Base-by-base conservation (phyloP, 2,888 invertebrate genomes). In the Pseudococcus longispinus region DNA sequence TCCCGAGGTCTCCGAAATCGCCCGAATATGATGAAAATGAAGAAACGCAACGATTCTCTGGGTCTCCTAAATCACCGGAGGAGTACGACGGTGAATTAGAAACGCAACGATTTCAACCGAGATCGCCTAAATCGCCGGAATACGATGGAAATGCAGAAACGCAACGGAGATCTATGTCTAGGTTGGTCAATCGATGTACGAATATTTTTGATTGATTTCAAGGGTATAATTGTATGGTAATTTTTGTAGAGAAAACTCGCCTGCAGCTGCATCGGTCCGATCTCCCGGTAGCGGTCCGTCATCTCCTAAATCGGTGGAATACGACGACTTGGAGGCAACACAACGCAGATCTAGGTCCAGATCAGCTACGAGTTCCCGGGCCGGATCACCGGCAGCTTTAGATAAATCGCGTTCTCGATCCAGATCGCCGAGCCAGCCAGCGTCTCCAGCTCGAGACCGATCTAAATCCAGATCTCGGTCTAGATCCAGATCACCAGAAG, bases 381-480 rank as follows among this genome's bases (percentile, higher is more conserved):
- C 89, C 13, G 87, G 88, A 18, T 89, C 89, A 89, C 85, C 89
- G 89, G 60, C 88, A 89, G 60, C 88, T 89, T 23, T 89, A 89
- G 83, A 88, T 88, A 84, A 90, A 42, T 91, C 91, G 8, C 89
- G 89, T 37, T 90, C 90, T 60, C 88, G 88, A 70, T 89, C 90
- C 32, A 87, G 88, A 60, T 86, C 86, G 5, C 51, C 80, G 15
- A 84, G 37, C 9, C 37, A 37, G 37, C 37, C 88, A 89, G 84
- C 89, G 89, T 60, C 88, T 89, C 29, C 89, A 88, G n/a, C n/a
- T n/a, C 82, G 88, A 37, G 37, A 37, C 9, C 37, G 37, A 6
- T 37, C 37, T 89, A 84, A 90, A 42, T 91, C 91, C 6, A 88
- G 89, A 26, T 90, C 90, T 70, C 88, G 88, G 60, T 89, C 90